A percentile compares a stretch with the other conserved stretches of the same genome.
phyloP scores from a whole-genome alignment of 1,140 invertebrate genomes.

The Calycopis cecrops region DNA sequence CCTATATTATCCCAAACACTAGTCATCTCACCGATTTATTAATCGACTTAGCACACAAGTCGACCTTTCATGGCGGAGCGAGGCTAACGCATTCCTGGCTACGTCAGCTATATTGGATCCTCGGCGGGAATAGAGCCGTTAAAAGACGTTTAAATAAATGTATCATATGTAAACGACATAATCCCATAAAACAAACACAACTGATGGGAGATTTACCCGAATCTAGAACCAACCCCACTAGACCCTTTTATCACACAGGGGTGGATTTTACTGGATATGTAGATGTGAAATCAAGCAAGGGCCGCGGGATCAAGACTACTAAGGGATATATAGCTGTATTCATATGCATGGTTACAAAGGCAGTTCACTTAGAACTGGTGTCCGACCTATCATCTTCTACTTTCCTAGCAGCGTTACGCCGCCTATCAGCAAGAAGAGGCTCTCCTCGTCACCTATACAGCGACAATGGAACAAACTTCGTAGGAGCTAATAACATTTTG shows the following conservation, averaged over 20 bases:
- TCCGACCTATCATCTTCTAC: constrained; percentile 43
- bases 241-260: constrained; percentile 29
- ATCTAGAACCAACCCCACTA: constrained; percentile 12
- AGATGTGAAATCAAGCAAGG: constrained; percentile 26
- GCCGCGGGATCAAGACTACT: constrained; percentile 26
- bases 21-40: constrained; percentile 18
- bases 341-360: constrained; percentile 52
- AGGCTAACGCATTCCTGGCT: no score
- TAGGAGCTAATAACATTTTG: constrained; percentile 27
- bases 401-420: constrained; percentile 48
- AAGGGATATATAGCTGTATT: constrained; percentile 57
- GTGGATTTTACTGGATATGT: neutral
- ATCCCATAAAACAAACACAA: constrained; percentile 22
- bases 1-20: constrained; percentile 33
- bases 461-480: constrained; percentile 60
- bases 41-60: neutral
- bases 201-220: constrained; percentile 42
- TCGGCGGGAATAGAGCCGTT: neutral
- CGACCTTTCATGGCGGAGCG: no score
- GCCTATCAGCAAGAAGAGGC: constrained; percentile 59
- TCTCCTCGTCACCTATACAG: constrained; percentile 35
- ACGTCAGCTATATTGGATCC: no score
- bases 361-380: constrained; percentile 63
- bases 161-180: constrained; percentile 27
- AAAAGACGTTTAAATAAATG: constrained; percentile 24